Evolutionary conservation across 2,113 vertebrate species (phyloP), one percentile per base, ranked within the genome.

Genomic region (Mobula hypostoma): DNA sequence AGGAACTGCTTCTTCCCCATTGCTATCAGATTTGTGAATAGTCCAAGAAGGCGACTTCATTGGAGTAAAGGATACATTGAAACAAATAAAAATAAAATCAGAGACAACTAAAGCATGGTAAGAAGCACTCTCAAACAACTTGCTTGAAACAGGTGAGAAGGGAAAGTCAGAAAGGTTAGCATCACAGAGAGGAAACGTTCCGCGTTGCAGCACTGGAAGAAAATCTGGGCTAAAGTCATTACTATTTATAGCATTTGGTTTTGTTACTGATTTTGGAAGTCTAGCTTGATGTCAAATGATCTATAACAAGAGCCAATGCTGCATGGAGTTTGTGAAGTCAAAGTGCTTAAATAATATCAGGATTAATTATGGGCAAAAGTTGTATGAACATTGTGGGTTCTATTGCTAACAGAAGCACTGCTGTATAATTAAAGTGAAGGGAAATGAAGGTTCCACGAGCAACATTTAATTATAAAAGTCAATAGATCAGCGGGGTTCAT

Each of bases 391-490:
- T 15, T 32, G 61, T 21, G 85, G 70, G 32, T 93, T 70, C 90
- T 48, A 74, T 27, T 93, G n/a, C 66, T 72, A 93, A 93, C 90
- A 40, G 90, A 70, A 93, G 32, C 66, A 40, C 24, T 32, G 17
- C 48, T 36, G 19, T 40, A 24, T 93, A 93, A 93, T 72, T 93
- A 74, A 93, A 48, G 68, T 74, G 68, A 72, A 48, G 68, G 66
- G 7, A 70, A 93, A 93, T 24, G 17, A 93, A 93, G 19, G 32
- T 93, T 93, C 19, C 72, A 40, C 27, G 68, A 93, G 90, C 32
- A 93, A 93, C 66, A 48, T 72, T 93, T 93, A 93, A 93, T 93
- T 93, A 48, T 17, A 93, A 48, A 93, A 72, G 66, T 74, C 66
- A 93, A 93, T 74, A 93, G 90, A 72, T 36, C 66, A 93, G 68